Conservation (phyloP, 2,113 vertebrate genomes). For the Triplophysa tibetana region DNA sequence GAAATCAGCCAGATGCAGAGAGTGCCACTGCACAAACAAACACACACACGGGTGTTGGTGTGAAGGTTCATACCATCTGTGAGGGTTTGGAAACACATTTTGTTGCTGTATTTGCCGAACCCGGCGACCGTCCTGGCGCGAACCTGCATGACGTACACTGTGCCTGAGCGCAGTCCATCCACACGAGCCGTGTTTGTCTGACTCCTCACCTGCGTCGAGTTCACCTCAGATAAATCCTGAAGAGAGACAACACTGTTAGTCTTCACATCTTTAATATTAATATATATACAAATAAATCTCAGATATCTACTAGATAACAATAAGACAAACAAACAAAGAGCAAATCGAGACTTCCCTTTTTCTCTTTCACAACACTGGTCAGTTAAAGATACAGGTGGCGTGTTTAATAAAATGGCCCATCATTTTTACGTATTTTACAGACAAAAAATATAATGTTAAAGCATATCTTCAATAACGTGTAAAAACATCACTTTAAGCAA, state of each 20-base stretch:
- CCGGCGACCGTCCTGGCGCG: slow-evolving; percentile 94
- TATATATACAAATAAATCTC: no score
- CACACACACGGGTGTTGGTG: slow-evolving; percentile 40
- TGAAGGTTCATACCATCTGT: slow-evolving; percentile 86
- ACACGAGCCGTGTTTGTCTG: slow-evolving; percentile 92
- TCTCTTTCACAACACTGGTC: no score
- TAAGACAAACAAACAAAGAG: background rate
- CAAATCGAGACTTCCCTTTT: no score
- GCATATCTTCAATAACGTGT: no score
- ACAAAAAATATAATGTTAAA: no score
- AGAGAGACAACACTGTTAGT: background rate
- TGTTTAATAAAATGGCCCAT: no score
- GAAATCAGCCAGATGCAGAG: background rate
- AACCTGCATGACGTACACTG: slow-evolving; percentile 96
- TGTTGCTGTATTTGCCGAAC: slow-evolving; percentile 98
- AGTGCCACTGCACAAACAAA: background rate
- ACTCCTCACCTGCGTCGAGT: slow-evolving; percentile 91
- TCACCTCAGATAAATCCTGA: slow-evolving; percentile 93
- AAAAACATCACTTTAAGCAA: no score
- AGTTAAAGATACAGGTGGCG: no score
- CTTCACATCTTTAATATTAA: no score
- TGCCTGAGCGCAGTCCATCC: slow-evolving; percentile 86
- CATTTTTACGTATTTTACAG: no score
- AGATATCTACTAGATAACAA: no score
- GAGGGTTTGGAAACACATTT: slow-evolving; percentile 99